Base-by-base conservation (phyloP, 2,888 invertebrate species). In the Rhimphoctona megacephalus region DNA sequence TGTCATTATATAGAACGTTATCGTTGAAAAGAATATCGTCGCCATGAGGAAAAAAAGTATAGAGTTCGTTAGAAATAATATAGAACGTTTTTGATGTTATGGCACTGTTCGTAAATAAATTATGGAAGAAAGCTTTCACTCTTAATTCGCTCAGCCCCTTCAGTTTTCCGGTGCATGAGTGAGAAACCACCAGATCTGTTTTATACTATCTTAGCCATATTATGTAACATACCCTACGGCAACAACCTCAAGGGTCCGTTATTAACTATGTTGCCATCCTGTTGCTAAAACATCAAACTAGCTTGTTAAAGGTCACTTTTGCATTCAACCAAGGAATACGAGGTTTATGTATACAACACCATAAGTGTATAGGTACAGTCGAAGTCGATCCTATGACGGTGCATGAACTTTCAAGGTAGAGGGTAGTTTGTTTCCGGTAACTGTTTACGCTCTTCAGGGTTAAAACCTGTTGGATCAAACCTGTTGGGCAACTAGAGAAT, bases 261-360 rank as follows among this genome's bases (percentile, higher is more conserved):
- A 57, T 77, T 36, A 25, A 39, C 39, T 67, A 72, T 81, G 78
- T 78, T 73, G 82, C 79, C 76, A 84, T 83, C 72, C 77, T 79
- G 83, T 72, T 57, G 74, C 77, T 86, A 52, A 78, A 81, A 73
- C 74, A 79, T 82, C 76, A 77, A 80, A 80, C 84, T 85, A 86
- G 74, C 86, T 88, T 85, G 79, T 81, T 78, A 85, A 81, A 86
- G 84, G 87, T 78, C 67, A 54, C 86, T 88, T 88, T 87, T 85
- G 82, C 89, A 78, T 83, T 82, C 76, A 80, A 43, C 78, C 82
- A 30, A 69, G 72, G 72, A 67, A 73, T 57, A 66, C 72, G 46
- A 77, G 22, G 49, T 36, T 25, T 33, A 14, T n/a, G 76, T 22
- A 52, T 39, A 39, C 39, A 52, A 69, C 25, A 52, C 17, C 11